Base-by-base conservation (phyloP, 2,888 invertebrate species). In the Andrena praecox region DNA sequence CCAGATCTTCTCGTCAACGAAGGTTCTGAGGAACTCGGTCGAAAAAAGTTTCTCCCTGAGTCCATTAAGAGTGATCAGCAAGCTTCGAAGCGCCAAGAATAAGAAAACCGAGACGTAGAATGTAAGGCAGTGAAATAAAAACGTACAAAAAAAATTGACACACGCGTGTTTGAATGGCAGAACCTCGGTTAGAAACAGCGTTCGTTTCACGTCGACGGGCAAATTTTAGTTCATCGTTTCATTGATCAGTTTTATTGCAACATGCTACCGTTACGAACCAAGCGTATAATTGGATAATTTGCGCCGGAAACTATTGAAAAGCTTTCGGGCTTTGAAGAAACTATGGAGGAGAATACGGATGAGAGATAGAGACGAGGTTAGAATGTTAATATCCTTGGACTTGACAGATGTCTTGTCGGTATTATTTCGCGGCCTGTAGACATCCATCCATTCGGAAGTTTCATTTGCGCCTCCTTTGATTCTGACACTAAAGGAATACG, bases 281-380 rank as follows among this genome's bases (percentile, higher is more conserved):
- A 27, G 7, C 42, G 31, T 75, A 77, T 77, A 74, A 64, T 68
- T 80, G 20, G 81, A 84, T 85, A 84, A 87, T 69, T 75, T 79
- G 42, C 69, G 64, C 60, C 66, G 31, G n/a, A 85, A 71, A 16
- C 6, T 77, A 52, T 31, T 69, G 54, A 76, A 70, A 84, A 77
- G 82, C 31, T 60, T 64, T 29, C 80, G 69, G 27, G 42, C 42
- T 72, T 63, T 82, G 33, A 72, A 3, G 20, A 80, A 64, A 52
- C 33, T 31, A 76, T 83, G 84, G 84, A 52, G n/a, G 24, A 54
- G 33, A 31, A 29, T 67, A n/a, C 50, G 50, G 29, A 0, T 16
- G 35, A 7, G 1, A 8, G 10, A 7, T 0, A 56, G 2, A 8
- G 10, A 79, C 20, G 29, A 87, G 88, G 86, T 87, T 87, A 72